These are phyloP conservation scores for Cyclargus thomasi DNA, from an alignment of 1,140 invertebrate genomes.

Conservation along the genomic window DNA sequence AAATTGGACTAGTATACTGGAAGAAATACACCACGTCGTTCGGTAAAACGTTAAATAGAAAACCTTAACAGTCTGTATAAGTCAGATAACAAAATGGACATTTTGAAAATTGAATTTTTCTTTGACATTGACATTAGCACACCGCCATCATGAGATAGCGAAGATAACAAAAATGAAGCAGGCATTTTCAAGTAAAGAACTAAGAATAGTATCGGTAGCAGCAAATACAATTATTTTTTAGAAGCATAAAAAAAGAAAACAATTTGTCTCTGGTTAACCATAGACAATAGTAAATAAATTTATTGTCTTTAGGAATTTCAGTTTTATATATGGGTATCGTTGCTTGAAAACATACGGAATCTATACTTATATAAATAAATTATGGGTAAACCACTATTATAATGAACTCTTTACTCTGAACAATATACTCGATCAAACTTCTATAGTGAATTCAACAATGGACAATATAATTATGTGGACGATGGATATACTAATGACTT, in stretches of 20 bases:
- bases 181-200: background rate
- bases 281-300: constrained; percentile 4
- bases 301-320: constrained; percentile 14
- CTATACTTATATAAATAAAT: background rate
- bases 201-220: background rate
- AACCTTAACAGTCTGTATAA: constrained; percentile 1
- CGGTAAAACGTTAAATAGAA: constrained; percentile 4
- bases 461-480: constrained; percentile 9
- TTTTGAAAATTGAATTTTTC: background rate
- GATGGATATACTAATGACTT: background rate
- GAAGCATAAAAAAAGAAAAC: background rate
- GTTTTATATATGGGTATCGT: constrained; percentile 8
- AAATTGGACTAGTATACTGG: constrained; percentile 6
- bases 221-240: background rate
- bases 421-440: constrained; percentile 12
- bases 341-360: background rate
- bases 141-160: background rate
- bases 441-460: constrained; percentile 11
- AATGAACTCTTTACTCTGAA: background rate
- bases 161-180: background rate
- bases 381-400: background rate
- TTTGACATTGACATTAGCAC: background rate
- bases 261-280: constrained; percentile 6
- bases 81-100: background rate
- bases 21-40: background rate